Base-by-base conservation (phyloP, 2,888 invertebrate species). In the Ichneumoninae sp. region DNA sequence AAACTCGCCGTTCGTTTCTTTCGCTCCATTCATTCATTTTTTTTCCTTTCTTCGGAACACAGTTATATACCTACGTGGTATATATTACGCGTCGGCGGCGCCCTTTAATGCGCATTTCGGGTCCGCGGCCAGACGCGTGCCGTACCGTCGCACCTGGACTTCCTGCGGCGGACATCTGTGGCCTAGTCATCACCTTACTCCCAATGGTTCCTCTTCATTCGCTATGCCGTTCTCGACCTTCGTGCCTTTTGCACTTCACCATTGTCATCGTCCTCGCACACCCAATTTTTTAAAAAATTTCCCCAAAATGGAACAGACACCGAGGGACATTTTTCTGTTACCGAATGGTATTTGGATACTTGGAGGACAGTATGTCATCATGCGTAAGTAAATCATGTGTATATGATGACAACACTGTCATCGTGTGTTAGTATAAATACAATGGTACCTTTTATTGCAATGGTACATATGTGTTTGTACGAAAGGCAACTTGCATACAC, bases 121-220 rank as follows among this genome's bases (percentile, higher is more conserved):
- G 69, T 47, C 74, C 26, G 66, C 52, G 69, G 68, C 63, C 68
- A 80, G 87, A 81, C 91, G 88, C 89, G 91, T 90, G 91, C 89
- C 88, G 50, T 80, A 71, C 47, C 79, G 87, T 47, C 86, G 81
- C 90, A 90, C 90, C 91, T 89, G 89, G 90, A 89, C 89, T 81
- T 89, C 84, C 88, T 84, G 86, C 78, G 63, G 79, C 71, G 84
- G 70, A 86, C 90, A 90, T 90, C 90, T 90, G 90, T 86, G 81
- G 26, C 85, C 50, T 60, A 85, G 83, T 63, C 83, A 84, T 78
- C 68, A 83, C 68, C 78, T 84, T 81, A 69, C 71, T 81, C 71
- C 84, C 65, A 69, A 60, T 16, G 10, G 22, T 73, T 68, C 30
- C 70, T 81, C 83, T 83, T 73, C 73, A 78, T 80, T 68, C 81